Conservation (phyloP, 2,888 invertebrate species). For the Nephrocerus scutellatus region DNA sequence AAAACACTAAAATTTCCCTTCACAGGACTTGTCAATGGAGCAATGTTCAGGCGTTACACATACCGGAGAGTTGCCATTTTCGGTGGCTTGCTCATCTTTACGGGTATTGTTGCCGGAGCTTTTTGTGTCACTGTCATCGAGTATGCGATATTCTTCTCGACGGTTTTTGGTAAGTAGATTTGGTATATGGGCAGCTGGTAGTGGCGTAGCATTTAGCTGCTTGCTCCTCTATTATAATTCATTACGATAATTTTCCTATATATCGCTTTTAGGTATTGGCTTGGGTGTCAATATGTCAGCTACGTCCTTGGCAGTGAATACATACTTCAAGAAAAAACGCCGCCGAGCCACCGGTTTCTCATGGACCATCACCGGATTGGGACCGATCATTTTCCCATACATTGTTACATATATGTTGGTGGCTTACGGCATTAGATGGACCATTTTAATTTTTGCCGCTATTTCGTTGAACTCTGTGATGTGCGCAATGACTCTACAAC, state of each 20-base stretch:
- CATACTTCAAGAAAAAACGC: slow-evolving; percentile 63
- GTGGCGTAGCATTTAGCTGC: too few relatives aligned
- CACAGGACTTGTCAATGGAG: slow-evolving; percentile 57
- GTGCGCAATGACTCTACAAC: slow-evolving; percentile 61
- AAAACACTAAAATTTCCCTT: too few relatives aligned
- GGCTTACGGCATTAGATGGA: slow-evolving; percentile 59
- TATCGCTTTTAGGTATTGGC: slow-evolving; percentile 40
- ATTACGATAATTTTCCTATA: too few relatives aligned
- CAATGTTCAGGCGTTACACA: slow-evolving; percentile 60
- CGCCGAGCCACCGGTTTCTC: slow-evolving; percentile 64
- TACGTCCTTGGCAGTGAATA: slow-evolving; percentile 63
- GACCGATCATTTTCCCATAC: slow-evolving; percentile 66
- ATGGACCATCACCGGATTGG: slow-evolving; percentile 66
- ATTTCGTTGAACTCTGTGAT: slow-evolving; percentile 60
- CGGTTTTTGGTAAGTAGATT: slow-evolving; percentile 57
- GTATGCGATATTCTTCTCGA: slow-evolving; percentile 59
- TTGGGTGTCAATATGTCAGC: slow-evolving; percentile 61
- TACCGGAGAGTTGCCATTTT: slow-evolving; percentile 62
- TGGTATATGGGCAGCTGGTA: background rate
- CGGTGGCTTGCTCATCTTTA: slow-evolving; percentile 54
- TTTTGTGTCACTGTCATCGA: slow-evolving; percentile 58
- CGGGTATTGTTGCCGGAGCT: slow-evolving; percentile 55
- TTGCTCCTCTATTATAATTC: too few relatives aligned
- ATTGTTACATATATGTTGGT: slow-evolving; percentile 58
- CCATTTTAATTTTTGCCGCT: slow-evolving; percentile 60